Conservation (phyloP, 2,797 vertebrate genomes). For the Enteromius radiatus region DNA sequence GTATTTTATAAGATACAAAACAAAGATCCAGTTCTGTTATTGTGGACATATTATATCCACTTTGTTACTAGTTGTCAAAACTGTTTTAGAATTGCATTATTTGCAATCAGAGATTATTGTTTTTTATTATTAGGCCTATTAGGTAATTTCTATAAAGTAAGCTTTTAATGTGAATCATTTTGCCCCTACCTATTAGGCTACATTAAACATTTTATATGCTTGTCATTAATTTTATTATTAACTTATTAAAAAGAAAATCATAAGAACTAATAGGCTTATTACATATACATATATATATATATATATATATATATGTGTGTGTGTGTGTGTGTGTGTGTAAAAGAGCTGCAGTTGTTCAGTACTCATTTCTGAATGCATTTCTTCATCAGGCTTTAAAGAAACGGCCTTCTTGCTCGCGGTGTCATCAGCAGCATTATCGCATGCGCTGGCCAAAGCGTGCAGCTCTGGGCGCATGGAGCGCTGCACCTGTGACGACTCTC, state of each 20-base stretch:
- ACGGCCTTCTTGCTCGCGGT: constrained; percentile 94
- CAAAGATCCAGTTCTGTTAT: not conserved
- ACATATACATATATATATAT: too few species aligned
- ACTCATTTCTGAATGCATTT: constrained; percentile 14
- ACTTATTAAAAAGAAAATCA: not conserved
- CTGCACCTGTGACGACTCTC: constrained; percentile 97
- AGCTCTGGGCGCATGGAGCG: constrained; percentile 97
- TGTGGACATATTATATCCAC: not conserved
- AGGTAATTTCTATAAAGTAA: not conserved
- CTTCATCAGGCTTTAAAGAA: constrained; percentile 90
- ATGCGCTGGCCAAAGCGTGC: constrained; percentile 93
- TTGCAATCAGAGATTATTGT: not conserved
- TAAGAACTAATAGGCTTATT: not conserved
- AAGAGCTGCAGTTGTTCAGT: not conserved
- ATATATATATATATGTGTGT: too few species aligned
- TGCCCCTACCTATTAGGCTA: not conserved
- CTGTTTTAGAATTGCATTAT: not conserved
- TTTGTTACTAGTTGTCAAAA: not conserved
- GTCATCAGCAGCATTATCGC: constrained; percentile 91
- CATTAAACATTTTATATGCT: not conserved
- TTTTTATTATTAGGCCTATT: not conserved
- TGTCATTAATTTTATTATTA: not conserved
- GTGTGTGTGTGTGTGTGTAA: too few species aligned
- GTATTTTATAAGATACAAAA: not conserved
- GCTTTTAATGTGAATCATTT: not conserved